These are phyloP conservation scores for Drosophila parthenogenetica DNA, from an alignment of 2,888 invertebrate genomes.

Conservation along the genomic window DNA sequence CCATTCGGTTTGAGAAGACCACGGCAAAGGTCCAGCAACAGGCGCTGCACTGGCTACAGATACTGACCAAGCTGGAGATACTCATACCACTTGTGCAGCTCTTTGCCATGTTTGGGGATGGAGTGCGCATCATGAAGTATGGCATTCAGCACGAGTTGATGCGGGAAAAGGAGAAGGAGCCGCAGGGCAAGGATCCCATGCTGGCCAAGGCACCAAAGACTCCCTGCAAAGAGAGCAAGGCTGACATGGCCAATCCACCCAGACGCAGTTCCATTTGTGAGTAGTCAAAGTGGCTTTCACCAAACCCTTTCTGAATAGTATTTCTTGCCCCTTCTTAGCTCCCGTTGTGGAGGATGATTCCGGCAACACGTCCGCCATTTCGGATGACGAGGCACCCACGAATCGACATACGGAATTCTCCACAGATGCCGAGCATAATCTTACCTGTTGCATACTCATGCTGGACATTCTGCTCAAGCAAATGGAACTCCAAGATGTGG, in stretches of 20 bases:
- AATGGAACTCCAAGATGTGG: conserved; percentile 95
- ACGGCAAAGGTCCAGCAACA: conserved; percentile 94
- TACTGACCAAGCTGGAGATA: conserved; percentile 94
- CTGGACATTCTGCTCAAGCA: conserved; percentile 97
- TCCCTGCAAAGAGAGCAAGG: conserved; percentile 83
- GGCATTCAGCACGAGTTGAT: conserved; percentile 85
- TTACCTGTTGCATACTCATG: conserved; percentile 98
- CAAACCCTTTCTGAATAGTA: fast-evolving
- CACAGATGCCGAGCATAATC: conserved; percentile 90
- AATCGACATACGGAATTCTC: conserved; percentile 89
- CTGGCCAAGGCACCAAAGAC: conserved; percentile 77
- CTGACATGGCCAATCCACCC: conserved; percentile 83
- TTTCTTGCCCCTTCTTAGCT: conserved; percentile 82
- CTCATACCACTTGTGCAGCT: conserved; percentile 94
- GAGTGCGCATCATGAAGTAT: conserved; percentile 90
- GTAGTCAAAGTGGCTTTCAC: conserved; percentile 46
- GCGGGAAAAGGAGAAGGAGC: conserved; percentile 83
- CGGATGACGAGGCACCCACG: conserved; percentile 89
- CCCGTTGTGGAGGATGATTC: conserved; percentile 90
- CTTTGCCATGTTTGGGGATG: conserved; percentile 95
- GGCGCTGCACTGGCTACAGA: conserved; percentile 94
- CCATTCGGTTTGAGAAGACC: conserved; percentile 92
- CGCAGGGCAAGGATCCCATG: conserved; percentile 45
- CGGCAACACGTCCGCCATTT: conserved; percentile 88
- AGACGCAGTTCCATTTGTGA: conserved; percentile 87